phyloP scores from a whole-genome alignment of 2,113 vertebrate species.

The Toxotes chatareus region DNA sequence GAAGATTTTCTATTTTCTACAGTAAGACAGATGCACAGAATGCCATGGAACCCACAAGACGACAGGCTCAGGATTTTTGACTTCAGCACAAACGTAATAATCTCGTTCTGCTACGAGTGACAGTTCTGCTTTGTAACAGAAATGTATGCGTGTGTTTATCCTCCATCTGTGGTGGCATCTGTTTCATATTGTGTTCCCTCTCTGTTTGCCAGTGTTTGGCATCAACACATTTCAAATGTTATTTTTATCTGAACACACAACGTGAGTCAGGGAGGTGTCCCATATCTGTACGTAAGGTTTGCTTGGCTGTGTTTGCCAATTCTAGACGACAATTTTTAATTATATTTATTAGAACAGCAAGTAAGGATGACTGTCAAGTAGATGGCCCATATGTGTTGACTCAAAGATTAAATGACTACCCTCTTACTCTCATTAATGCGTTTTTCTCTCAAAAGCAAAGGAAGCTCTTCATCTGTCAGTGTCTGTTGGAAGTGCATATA shows the following conservation, averaged over 20 bases:
- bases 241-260: constrained; percentile 59
- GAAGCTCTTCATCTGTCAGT: constrained; percentile 46
- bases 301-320: background rate
- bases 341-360: constrained; percentile 6
- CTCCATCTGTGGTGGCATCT: constrained; percentile 82
- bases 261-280: background rate
- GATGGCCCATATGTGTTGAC: background rate
- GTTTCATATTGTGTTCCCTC: constrained; percentile 73
- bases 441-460: constrained; percentile 32
- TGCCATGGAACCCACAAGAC: constrained; percentile 40
- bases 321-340: constrained; percentile 18
- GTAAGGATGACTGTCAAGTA: background rate
- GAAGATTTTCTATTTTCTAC: constrained; percentile 38
- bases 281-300: constrained; percentile 15
- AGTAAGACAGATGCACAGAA: constrained; percentile 40
- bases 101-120: constrained; percentile 69
- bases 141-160: constrained; percentile 75
- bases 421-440: constrained; percentile 19
- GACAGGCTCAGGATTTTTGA: constrained; percentile 37
- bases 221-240: constrained; percentile 61
- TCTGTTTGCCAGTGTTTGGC: constrained; percentile 63
- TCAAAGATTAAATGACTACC: constrained; percentile 18
- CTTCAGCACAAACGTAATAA: constrained; percentile 56
- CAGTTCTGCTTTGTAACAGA: constrained; percentile 72
- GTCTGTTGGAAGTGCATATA: constrained; percentile 39